phyloP scores from a whole-genome alignment of 2,888 invertebrate genomes.

The Cryptocheilus praepositus region DNA sequence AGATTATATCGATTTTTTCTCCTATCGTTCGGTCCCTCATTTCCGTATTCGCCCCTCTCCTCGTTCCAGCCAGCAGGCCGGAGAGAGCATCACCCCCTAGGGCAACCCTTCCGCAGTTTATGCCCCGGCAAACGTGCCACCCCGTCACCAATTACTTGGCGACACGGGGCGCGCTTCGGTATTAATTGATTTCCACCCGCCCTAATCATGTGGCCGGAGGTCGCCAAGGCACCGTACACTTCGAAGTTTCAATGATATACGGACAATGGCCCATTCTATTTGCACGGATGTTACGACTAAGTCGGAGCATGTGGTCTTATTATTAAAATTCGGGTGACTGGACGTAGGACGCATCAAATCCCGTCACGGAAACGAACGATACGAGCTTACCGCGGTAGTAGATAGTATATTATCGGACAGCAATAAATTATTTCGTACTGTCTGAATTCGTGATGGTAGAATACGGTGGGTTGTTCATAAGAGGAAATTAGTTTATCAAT shows the following conservation, averaged over 20 bases:
- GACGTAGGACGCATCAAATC: too few relatives aligned
- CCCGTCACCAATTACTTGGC: conserved; percentile 68
- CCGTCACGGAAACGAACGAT: too few relatives aligned
- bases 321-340: too few relatives aligned
- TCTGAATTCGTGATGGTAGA: too few relatives aligned
- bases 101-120: conserved; percentile 63
- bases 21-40: conserved; percentile 35
- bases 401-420: too few relatives aligned
- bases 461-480: too few relatives aligned
- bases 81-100: conserved; percentile 13
- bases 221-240: conserved; percentile 4
- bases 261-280: not conserved
- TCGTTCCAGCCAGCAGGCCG: too few relatives aligned
- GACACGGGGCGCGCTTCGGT: conserved; percentile 60
- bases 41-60: conserved; percentile 26
- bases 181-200: conserved; percentile 70
- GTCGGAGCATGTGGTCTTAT: too few relatives aligned
- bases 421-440: too few relatives aligned
- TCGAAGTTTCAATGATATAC: not conserved
- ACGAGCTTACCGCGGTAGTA: too few relatives aligned
- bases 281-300: too few relatives aligned
- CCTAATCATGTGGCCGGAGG: not conserved
- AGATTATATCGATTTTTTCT: conserved; percentile 72
- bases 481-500: too few relatives aligned
- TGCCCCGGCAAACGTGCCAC: conserved; percentile 69